Evolutionary conservation across 2,113 vertebrate species (phyloP).

Genomic region (Sciurus niger): DNA sequence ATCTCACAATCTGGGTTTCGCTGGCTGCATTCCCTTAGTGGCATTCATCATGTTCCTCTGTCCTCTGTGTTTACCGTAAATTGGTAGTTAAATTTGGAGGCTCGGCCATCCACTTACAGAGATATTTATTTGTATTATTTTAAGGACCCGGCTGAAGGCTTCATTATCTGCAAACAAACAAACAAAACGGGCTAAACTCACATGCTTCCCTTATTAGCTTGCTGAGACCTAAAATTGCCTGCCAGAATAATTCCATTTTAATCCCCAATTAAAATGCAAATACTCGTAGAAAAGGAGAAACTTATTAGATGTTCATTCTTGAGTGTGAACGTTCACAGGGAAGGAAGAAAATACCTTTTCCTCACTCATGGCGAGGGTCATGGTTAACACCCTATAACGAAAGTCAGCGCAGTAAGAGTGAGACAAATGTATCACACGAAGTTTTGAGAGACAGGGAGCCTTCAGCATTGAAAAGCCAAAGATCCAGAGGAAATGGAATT

Average conservation of each 20-base stretch:
- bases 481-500: background rate
- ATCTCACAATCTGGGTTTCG: background rate
- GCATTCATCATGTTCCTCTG: slow-evolving; percentile 9
- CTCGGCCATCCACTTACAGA: background rate
- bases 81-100: background rate
- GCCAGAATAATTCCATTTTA: slow-evolving; percentile 58
- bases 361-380: background rate
- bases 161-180: slow-evolving; percentile 61
- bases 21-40: slow-evolving; percentile 3
- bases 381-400: background rate
- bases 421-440: background rate
- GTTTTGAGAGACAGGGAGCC: background rate
- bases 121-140: slow-evolving; percentile 9
- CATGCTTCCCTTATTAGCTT: background rate
- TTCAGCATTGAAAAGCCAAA: background rate
- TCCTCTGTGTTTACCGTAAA: slow-evolving; percentile 56
- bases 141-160: slow-evolving; percentile 47
- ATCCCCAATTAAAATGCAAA: slow-evolving; percentile 59
- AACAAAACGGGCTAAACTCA: slow-evolving; percentile 18
- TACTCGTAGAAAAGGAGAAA: background rate
- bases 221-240: slow-evolving; percentile 47
- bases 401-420: background rate
- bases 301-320: background rate
- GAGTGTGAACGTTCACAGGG: background rate
- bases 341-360: background rate